Conservation (phyloP, 2,113 vertebrate genomes). For the Pelodiscus sinensis region DNA sequence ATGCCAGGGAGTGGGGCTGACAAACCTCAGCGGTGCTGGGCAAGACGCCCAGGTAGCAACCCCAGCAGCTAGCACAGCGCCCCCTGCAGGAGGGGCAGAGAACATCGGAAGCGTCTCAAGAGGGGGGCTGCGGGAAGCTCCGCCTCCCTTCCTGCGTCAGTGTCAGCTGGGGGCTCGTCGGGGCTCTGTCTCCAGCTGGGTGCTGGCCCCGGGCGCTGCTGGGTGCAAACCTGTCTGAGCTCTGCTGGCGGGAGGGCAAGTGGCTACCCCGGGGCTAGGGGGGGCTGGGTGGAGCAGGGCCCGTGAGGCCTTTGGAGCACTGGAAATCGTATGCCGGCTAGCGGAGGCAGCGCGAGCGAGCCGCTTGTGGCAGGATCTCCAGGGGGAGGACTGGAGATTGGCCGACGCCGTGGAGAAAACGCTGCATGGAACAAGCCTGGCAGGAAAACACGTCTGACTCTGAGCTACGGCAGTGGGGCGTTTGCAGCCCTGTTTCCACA, state of each 20-base stretch:
- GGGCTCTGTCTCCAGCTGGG: neutral
- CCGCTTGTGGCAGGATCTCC: neutral
- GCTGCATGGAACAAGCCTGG: neutral
- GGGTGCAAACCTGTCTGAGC: neutral
- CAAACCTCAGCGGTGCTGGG: neutral
- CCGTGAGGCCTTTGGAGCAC: neutral
- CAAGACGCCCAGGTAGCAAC: neutral
- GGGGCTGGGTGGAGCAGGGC: rapidly evolving
- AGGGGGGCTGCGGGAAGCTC: neutral
- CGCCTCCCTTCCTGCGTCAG: neutral
- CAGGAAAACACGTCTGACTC: neutral
- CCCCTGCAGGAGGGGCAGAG: neutral
- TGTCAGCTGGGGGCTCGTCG: neutral
- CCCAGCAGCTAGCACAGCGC: neutral
- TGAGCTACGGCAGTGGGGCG: neutral
- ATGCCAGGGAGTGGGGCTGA: neutral
- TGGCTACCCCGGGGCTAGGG: neutral
- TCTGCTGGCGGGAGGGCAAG: neutral
- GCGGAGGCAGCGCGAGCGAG: neutral
- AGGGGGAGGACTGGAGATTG: neutral
- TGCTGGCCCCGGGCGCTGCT: neutral
- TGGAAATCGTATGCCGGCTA: neutral
- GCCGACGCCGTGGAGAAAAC: neutral
- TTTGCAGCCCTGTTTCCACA: neutral
- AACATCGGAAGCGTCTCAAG: neutral